These are phyloP conservation scores for Bombus confusus DNA, from an alignment of 1,140 invertebrate species.

Conservation along the genomic window DNA sequence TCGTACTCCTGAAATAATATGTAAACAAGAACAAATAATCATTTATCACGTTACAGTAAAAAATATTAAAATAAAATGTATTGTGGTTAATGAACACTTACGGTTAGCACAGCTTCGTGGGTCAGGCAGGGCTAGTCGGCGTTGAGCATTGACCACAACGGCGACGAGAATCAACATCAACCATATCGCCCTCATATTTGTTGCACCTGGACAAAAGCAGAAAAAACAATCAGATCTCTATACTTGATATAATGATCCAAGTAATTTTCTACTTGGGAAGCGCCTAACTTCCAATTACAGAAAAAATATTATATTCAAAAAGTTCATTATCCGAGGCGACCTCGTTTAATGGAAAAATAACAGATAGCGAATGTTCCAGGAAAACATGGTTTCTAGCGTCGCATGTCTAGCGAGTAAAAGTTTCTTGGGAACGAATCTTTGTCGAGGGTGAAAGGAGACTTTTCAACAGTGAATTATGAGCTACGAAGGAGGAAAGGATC, in stretches of 20 bases:
- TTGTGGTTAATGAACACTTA: constrained; percentile 82
- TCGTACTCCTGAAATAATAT: constrained; percentile 87
- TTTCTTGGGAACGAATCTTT: constrained; percentile 40
- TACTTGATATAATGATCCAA: background rate
- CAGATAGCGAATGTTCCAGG: background rate
- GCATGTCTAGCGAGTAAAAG: constrained; percentile 13
- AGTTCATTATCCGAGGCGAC: background rate
- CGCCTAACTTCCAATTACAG: background rate
- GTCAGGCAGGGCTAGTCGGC: constrained; percentile 92
- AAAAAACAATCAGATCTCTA: background rate
- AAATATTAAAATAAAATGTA: background rate
- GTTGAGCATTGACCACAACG: constrained; percentile 88
- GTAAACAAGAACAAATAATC: constrained; percentile 80
- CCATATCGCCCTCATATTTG: constrained; percentile 80
- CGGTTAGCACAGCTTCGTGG: constrained; percentile 93
- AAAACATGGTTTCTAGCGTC: background rate
- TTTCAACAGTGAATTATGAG: constrained; percentile 38
- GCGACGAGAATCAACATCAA: constrained; percentile 86
- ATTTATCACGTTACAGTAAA: background rate
- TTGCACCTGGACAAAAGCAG: constrained; percentile 59
- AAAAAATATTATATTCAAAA: background rate
- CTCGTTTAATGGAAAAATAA: background rate
- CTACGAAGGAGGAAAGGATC: constrained; percentile 2
- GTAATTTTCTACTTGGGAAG: background rate
- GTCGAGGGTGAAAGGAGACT: constrained; percentile 47